Base-by-base conservation (phyloP, 2,888 invertebrate species). In the Listrodromus nycthemerus region DNA sequence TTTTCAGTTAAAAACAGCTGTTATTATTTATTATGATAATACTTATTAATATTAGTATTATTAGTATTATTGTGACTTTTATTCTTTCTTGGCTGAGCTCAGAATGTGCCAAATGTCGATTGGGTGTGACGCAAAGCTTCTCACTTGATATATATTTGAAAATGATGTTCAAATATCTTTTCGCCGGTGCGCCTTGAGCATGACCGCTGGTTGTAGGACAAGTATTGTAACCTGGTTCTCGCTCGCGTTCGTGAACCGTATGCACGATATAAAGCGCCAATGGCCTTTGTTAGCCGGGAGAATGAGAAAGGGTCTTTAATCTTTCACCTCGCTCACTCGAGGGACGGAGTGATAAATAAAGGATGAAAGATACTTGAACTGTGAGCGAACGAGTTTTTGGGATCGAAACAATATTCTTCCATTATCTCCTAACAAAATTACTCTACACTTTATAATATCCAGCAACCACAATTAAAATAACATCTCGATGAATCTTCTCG, bases 271-370 rank as follows among this genome's bases (percentile, higher is more conserved):
- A 77, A 67, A 37, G 58, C 45, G 61, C 63, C 63, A 48, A 41
- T 63, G 45, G 45, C 73, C 55, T 55, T 69, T 69, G 77, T 33
- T 74, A 61, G 27, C 50, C 21, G 48, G 61, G 58, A 66, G 41
- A 13, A 16, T 21, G 45, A 70, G 27, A 63, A 71, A 55, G 48
- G 30, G 27, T 71, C 76, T 76, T 71, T 50, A 82, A 82, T 82
- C 76, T 61, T 71, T 82, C 65, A 75, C 71, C 81, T 71, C 66
- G 50, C 45, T 27, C 48, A 30, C 19, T 41, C 37, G 52, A 70
- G 30, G 55, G 70, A 55, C 41, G n/a, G 27, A 55, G 58, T 13
- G 58, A 30, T 5, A 6, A 27, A 10, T 24, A 30, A 30, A 30
- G 58, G 65, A 30, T 63, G 65, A 45, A 55, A 45, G 58, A 74